Percentiles rank a stretch among this genome's conserved stretches.
Conservation (phyloP, 2,113 vertebrate genomes). For the Gavialis gangeticus region DNA sequence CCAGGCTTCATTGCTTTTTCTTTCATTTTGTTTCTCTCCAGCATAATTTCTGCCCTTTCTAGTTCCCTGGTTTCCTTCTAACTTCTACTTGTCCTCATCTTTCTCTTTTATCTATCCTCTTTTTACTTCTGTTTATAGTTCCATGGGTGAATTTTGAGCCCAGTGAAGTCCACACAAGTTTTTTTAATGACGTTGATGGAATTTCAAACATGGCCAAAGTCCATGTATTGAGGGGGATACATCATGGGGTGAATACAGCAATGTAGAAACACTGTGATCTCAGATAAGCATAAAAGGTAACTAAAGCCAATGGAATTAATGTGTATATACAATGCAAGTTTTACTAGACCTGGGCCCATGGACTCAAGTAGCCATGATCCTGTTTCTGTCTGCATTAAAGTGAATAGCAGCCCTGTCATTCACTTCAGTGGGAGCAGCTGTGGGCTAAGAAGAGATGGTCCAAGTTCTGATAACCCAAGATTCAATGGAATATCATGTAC, state of each 20-base stretch:
- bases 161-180: not conserved
- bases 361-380: not conserved
- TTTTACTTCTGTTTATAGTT: not conserved
- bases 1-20: not conserved
- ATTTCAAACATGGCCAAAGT: not conserved
- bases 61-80: not conserved
- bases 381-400: not conserved
- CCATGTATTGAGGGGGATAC: no score
- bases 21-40: not conserved
- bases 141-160: not conserved
- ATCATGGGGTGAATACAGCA: no score
- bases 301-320: not conserved
- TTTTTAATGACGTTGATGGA: not conserved
- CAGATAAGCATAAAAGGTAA: not conserved
- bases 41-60: not conserved
- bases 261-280: not conserved
- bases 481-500: not conserved
- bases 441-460: not conserved
- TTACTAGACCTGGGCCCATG: not conserved
- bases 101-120: not conserved
- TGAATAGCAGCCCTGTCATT: not conserved
- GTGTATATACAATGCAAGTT: not conserved
- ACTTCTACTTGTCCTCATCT: not conserved
- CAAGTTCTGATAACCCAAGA: not conserved
- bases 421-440: not conserved